phyloP scores from a whole-genome alignment of 2,797 vertebrate species.

The Scyliorhinus canicula region DNA sequence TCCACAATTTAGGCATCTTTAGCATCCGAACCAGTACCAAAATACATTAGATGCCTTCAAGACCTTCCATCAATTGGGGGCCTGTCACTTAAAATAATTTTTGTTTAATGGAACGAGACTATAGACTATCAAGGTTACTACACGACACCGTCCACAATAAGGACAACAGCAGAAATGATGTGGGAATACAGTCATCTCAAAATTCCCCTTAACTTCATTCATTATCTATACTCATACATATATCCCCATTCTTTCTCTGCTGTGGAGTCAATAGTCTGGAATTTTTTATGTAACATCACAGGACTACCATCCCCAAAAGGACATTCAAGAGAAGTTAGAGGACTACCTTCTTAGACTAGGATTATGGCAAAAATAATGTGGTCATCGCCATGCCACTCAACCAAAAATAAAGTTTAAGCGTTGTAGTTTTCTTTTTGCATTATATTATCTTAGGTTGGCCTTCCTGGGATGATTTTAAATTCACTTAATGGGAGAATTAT shows the following conservation, averaged over 20 bases:
- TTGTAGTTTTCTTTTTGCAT: too few relatives aligned
- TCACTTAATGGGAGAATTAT: not conserved
- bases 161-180: not conserved
- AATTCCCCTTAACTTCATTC: not conserved
- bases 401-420: not conserved
- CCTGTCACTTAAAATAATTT: not conserved
- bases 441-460: too few relatives aligned
- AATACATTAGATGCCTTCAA: not conserved
- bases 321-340: not conserved
- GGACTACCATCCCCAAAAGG: not conserved
- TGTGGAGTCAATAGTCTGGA: not conserved
- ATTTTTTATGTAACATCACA: not conserved
- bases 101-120: not conserved
- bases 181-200: not conserved
- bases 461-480: not conserved
- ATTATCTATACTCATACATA: not conserved
- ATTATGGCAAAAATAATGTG: too few relatives aligned
- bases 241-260: not conserved
- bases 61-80: not conserved
- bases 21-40: not conserved
- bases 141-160: not conserved
- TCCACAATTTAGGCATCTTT: not conserved
- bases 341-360: not conserved
- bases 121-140: not conserved
- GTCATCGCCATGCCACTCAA: not conserved